A percentile compares a stretch with the other conserved stretches of the same genome.
Evolutionary conservation across 2,797 vertebrate species (phyloP).

Genomic region (Melopsittacus undulatus): DNA sequence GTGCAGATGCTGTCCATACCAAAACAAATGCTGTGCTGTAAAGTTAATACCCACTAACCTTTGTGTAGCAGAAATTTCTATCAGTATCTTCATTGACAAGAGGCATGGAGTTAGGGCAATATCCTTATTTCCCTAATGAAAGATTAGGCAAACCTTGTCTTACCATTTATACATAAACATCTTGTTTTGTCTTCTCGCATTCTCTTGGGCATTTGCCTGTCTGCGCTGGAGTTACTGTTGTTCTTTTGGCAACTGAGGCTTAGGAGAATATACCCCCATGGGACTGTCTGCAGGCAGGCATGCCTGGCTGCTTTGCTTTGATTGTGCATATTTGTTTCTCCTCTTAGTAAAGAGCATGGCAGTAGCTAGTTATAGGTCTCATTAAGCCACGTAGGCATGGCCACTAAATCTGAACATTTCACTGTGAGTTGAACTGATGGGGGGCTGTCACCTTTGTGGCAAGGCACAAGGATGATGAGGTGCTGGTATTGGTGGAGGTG

Average conservation of each 20-base stretch:
- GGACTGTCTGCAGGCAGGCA: neutral
- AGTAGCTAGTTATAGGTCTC: neutral
- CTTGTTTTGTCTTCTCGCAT: neutral
- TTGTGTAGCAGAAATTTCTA: neutral
- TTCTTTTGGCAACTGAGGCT: neutral
- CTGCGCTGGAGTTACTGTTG: neutral
- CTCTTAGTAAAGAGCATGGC: neutral
- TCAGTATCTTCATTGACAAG: rapidly evolving
- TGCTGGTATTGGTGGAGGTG: neutral
- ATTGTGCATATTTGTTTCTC: neutral
- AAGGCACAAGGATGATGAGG: neutral
- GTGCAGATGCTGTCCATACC: neutral
- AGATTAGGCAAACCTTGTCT: neutral
- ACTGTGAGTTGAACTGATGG: neutral
- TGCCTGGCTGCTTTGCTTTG: neutral
- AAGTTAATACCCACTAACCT: neutral
- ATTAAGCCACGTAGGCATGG: neutral
- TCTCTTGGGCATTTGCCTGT: neutral
- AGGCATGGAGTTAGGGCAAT: neutral
- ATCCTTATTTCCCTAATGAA: neutral
- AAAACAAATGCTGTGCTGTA: neutral
- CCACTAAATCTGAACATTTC: neutral
- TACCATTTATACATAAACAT: neutral
- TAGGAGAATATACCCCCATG: neutral
- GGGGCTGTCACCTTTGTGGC: neutral